Percentiles rank a stretch among this genome's conserved stretches.
These are phyloP conservation scores for Acleris sparsana DNA, from an alignment of 2,888 invertebrate genomes.

Conservation along the genomic window DNA sequence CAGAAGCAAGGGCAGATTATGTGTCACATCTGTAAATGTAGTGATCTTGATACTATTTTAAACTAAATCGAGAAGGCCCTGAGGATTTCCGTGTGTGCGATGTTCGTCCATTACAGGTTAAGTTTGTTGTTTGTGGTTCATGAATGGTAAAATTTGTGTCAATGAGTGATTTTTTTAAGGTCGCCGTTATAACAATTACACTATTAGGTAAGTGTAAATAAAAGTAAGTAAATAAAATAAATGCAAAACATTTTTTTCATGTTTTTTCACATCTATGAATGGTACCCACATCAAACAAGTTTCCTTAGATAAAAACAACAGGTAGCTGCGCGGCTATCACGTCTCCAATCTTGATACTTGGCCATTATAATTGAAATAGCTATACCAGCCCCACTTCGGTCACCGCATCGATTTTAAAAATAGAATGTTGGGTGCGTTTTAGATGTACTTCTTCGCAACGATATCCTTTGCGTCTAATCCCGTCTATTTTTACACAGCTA, in stretches of 20 bases:
- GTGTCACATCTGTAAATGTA: conserved; percentile 22
- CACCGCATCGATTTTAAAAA: conserved; percentile 82
- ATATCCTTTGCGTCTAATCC: conserved; percentile 11
- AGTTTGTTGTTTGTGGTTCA: background rate
- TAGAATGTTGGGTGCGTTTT: conserved; percentile 78
- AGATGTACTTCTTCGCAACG: conserved; percentile 58
- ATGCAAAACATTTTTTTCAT: too few relatives aligned
- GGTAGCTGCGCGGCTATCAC: conserved; percentile 30
- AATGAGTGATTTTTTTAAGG: too few relatives aligned
- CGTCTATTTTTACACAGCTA: conserved; percentile 32
- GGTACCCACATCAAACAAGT: background rate
- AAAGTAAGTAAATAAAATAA: too few relatives aligned
- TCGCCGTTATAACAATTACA: too few relatives aligned
- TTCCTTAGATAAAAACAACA: conserved; percentile 22
- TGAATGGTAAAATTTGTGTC: background rate
- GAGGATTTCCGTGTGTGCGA: conserved; percentile 15
- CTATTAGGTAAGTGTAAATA: too few relatives aligned
- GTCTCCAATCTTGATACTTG: conserved; percentile 33
- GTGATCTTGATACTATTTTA: conserved; percentile 34
- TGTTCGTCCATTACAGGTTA: background rate
- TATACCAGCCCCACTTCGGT: conserved; percentile 77
- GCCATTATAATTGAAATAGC: conserved; percentile 39
- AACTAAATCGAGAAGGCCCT: conserved; percentile 18
- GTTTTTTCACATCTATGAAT: background rate
- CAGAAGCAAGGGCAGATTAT: conserved; percentile 29